Evolutionary conservation across 2,797 vertebrate genomes (phyloP), one percentile per base, ranked within the genome.

Genomic region (Hephaestus fuliginosus): DNA sequence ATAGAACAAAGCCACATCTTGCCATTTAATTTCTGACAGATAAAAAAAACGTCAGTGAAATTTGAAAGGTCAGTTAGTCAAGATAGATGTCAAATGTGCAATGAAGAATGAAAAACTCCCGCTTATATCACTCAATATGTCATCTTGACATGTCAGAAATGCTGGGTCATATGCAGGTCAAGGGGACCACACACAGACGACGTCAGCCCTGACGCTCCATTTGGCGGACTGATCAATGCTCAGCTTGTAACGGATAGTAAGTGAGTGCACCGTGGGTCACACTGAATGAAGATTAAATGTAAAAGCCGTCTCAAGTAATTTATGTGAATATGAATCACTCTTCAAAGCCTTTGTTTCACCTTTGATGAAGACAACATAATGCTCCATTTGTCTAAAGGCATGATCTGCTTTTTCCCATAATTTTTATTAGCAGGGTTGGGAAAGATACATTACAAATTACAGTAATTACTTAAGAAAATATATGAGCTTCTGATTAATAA

Each of bases 161-260:
- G 41, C 6, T 13, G 58, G 84, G 81, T 89, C 73, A 65, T 12
- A 25, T 41, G 46, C 67, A 52, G 85, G 86, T 83, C 84, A 86
- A 3, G 25, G 67, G 63, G 71, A 84, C 62, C 48, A 67, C 71
- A 78, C 76, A 72, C 33, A 75, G 39, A 17, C n/a, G 60, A 36
- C 43, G 48, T 60, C 18, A 46, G 52, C 48, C 58, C 58, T 49
- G 68, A 65, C 49, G 64, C 41, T 58, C 56, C 11, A 36, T 64
- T 60, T 63, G 25, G 11, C 10, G 14, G 7, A 49, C n/a, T 64
- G 65, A 77, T 71, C 70, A 61, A 48, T 75, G 70, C 8, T 81
- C 52, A 28, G 41, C 15, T 17, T 33, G 46, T 39, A 44, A 70
- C 6, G 51, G 22, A 53, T 9, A 78, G 43, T 36, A 46, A 55